Evolutionary conservation across 2,113 vertebrate genomes (phyloP).

Genomic region (Progne subis): DNA sequence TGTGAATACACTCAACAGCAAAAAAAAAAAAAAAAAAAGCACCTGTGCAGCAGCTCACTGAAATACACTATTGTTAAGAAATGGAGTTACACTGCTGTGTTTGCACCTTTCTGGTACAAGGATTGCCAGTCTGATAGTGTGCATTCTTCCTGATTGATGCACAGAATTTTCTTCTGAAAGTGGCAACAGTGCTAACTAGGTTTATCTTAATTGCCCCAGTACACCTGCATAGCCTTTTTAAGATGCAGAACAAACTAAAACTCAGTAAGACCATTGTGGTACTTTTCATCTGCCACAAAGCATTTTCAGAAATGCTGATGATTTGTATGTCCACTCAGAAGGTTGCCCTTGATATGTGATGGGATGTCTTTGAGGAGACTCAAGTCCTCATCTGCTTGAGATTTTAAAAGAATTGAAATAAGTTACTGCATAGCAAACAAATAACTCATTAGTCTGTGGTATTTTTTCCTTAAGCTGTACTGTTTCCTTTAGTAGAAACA

Average conservation of each 20-base stretch:
- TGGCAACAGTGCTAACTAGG: background rate
- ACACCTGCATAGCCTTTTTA: background rate
- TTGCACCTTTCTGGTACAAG: background rate
- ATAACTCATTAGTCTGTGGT: background rate
- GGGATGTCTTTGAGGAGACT: background rate
- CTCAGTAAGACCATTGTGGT: background rate
- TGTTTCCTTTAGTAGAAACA: background rate
- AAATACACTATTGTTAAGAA: background rate
- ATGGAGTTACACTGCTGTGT: fast-evolving
- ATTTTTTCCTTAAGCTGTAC: background rate
- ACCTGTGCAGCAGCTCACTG: background rate
- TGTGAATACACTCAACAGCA: background rate
- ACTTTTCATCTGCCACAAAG: background rate
- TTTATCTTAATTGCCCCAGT: fast-evolving
- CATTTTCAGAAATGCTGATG: background rate
- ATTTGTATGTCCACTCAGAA: background rate
- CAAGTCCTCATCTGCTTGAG: background rate
- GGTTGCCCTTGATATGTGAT: background rate
- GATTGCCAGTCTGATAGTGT: background rate
- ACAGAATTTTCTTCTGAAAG: background rate
- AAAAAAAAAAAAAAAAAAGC: background rate
- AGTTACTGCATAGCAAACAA: background rate
- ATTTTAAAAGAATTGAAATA: background rate
- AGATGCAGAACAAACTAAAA: background rate
- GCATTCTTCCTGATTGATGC: background rate